phyloP scores from a whole-genome alignment of 2,113 vertebrate genomes.

The Hypocryptadius cinnamomeus region DNA sequence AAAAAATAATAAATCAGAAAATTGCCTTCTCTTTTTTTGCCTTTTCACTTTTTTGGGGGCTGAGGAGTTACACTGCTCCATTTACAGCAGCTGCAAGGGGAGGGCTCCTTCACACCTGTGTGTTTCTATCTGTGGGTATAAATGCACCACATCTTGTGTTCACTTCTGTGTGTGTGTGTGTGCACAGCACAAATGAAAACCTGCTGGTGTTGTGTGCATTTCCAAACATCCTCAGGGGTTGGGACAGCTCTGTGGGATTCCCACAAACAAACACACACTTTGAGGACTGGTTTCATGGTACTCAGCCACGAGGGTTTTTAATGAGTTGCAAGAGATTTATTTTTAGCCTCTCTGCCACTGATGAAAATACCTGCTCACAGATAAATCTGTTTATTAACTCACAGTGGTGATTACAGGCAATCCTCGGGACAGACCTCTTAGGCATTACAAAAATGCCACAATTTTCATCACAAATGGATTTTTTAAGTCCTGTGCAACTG shows the following conservation, averaged over 20 bases:
- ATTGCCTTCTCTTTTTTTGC: background rate
- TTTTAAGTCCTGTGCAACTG: background rate
- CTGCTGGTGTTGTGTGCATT: background rate
- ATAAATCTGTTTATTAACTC: background rate
- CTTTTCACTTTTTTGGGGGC: background rate
- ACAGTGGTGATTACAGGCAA: background rate
- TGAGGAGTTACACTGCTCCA: background rate
- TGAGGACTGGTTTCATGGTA: background rate
- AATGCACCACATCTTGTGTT: background rate
- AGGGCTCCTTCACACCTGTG: background rate
- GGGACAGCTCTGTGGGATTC: background rate
- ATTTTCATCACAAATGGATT: background rate
- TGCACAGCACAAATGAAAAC: background rate
- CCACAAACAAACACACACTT: background rate
- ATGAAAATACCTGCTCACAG: background rate
- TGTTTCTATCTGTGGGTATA: accelerated
- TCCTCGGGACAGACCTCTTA: background rate
- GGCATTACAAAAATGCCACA: background rate
- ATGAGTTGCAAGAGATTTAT: background rate
- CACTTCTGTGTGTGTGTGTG: background rate
- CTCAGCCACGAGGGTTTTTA: background rate
- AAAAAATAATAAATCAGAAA: background rate
- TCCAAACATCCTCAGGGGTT: background rate
- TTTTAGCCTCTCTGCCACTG: background rate
- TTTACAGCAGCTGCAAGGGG: background rate